Evolutionary conservation across 2,797 vertebrate species (phyloP).

Genomic region (Psittacula echo): DNA sequence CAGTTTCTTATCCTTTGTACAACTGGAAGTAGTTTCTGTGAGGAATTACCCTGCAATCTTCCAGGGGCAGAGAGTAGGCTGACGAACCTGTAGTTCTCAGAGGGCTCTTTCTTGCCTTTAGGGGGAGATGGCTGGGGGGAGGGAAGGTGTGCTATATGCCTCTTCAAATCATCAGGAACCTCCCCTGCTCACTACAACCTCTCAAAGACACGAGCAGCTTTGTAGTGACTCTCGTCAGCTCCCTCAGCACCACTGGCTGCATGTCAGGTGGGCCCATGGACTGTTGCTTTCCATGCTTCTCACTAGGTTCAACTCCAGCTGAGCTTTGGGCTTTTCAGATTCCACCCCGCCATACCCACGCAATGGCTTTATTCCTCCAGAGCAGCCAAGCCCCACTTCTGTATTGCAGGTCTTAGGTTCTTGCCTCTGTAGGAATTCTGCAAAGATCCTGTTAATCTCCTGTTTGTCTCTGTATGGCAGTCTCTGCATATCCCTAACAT

Average conservation of each 20-base stretch:
- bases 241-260: too few relatives aligned
- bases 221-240: not conserved
- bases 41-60: not conserved
- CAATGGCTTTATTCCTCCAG: not conserved
- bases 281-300: not conserved
- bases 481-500: not conserved
- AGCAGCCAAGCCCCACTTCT: not conserved
- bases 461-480: not conserved
- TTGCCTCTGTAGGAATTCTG: not conserved
- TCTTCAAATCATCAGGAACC: not conserved
- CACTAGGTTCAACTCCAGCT: not conserved
- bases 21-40: not conserved
- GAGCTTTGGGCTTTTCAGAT: not conserved
- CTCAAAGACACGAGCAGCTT: not conserved
- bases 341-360: not conserved
- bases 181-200: not conserved
- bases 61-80: not conserved
- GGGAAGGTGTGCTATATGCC: fast-evolving
- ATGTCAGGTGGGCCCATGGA: not conserved
- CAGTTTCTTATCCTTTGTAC: not conserved
- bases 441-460: not conserved
- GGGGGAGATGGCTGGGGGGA: not conserved
- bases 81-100: not conserved
- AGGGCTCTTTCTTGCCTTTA: not conserved
- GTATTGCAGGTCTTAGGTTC: not conserved